Conservation (phyloP, 1,140 invertebrate genomes). For the Cephus cinctus region DNA sequence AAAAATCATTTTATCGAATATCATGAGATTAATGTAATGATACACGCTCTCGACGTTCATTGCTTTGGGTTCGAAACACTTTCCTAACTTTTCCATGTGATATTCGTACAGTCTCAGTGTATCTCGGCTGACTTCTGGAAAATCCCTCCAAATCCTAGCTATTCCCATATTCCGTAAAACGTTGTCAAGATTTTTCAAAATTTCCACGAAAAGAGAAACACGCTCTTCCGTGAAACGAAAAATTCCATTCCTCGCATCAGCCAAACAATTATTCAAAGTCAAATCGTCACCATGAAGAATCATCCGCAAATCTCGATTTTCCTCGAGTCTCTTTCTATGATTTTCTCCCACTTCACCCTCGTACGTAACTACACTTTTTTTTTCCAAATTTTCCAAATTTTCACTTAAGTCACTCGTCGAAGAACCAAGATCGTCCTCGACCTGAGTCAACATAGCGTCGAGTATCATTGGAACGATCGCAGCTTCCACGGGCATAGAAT, state of each 20-base stretch:
- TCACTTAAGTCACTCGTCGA: too few relatives aligned
- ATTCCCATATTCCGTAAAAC: too few relatives aligned
- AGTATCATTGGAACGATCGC: conserved; percentile 49
- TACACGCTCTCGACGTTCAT: conserved; percentile 8
- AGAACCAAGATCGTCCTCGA: conserved; percentile 22
- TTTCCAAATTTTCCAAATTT: not conserved
- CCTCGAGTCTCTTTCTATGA: too few relatives aligned
- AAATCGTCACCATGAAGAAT: conserved; percentile 26
- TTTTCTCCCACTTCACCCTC: too few relatives aligned
- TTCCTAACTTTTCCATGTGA: conserved; percentile 14
- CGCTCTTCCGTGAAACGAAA: too few relatives aligned
- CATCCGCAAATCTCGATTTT: conserved; percentile 4
- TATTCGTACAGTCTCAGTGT: conserved; percentile 16
- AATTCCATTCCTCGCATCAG: too few relatives aligned
- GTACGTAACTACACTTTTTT: too few relatives aligned
- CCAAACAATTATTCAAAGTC: conserved; percentile 13
- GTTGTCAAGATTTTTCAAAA: too few relatives aligned
- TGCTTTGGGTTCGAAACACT: conserved; percentile 11
- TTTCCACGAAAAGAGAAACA: too few relatives aligned
- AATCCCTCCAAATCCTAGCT: too few relatives aligned
- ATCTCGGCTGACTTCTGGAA: too few relatives aligned
- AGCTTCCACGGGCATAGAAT: conserved; percentile 50
- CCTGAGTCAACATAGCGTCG: conserved; percentile 49
- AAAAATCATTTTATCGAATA: conserved; percentile 27
- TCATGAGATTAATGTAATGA: conserved; percentile 23